Conservation (phyloP, 1,140 invertebrate species). For the Liolophura sinensis region DNA sequence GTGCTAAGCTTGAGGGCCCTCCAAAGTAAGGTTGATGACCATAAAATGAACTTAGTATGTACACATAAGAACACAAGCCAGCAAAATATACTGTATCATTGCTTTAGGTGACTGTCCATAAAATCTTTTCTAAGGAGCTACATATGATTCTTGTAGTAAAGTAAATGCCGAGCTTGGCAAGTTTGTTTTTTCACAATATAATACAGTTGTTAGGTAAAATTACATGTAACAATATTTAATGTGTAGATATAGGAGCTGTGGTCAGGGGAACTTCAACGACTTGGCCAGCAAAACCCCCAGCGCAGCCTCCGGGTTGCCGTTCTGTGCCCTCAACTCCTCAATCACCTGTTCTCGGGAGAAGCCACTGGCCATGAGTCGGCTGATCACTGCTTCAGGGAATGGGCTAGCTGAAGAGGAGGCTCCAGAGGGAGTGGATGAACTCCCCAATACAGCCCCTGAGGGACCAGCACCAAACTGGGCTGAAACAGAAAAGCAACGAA, state of each 20-base stretch:
- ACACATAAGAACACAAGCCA: too few relatives aligned
- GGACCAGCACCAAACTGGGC: not conserved
- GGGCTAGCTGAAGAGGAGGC: conserved; percentile 6
- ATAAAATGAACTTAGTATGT: too few relatives aligned
- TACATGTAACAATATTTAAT: too few relatives aligned
- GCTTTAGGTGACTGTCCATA: too few relatives aligned
- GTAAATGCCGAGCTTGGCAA: too few relatives aligned
- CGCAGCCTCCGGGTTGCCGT: conserved; percentile 49
- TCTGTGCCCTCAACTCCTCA: conserved; percentile 41
- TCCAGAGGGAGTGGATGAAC: not conserved
- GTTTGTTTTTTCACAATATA: too few relatives aligned
- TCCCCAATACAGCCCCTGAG: not conserved
- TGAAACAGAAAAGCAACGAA: conserved; percentile 1
- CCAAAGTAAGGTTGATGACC: too few relatives aligned
- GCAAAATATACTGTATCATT: too few relatives aligned
- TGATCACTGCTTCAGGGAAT: conserved; percentile 43
- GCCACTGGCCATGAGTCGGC: conserved; percentile 38
- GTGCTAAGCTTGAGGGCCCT: too few relatives aligned
- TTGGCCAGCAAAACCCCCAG: conserved; percentile 49
- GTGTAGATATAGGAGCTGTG: not conserved
- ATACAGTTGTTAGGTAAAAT: too few relatives aligned
- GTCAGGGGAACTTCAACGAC: conserved; percentile 35
- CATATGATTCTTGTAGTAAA: too few relatives aligned
- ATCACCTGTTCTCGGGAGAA: conserved; percentile 47
- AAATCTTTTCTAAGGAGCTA: too few relatives aligned